Percentiles rank a stretch among this genome's conserved stretches.
Evolutionary conservation across 2,888 invertebrate genomes (phyloP).

Genomic region (Ceraclea dissimilis): DNA sequence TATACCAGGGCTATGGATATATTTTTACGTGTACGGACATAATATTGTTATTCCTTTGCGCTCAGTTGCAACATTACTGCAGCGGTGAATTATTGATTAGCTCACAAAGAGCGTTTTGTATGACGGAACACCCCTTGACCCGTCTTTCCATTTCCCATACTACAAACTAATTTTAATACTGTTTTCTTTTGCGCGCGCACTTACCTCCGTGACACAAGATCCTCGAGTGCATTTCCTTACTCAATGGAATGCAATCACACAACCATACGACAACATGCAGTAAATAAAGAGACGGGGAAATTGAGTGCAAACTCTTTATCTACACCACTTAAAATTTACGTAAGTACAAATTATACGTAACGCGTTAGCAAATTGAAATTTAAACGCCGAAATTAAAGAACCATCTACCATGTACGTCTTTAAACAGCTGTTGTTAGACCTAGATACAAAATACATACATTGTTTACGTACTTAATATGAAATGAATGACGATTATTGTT

Average conservation of each 20-base stretch:
- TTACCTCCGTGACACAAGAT: constrained; percentile 4
- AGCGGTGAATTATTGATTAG: constrained; percentile 27
- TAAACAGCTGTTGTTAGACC: too few relatives aligned
- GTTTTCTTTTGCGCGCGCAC: constrained; percentile 18
- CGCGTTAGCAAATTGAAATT: too few relatives aligned
- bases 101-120: constrained; percentile 25
- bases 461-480: too few relatives aligned
- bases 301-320: background rate
- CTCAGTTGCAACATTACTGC: constrained; percentile 24
- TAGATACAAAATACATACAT: too few relatives aligned
- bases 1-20: background rate
- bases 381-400: too few relatives aligned
- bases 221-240: constrained; percentile 12
- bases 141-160: constrained; percentile 13
- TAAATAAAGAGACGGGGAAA: background rate
- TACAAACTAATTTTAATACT: constrained; percentile 5
- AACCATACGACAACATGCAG: background rate
- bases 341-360: too few relatives aligned
- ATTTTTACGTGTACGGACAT: background rate
- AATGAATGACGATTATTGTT: too few relatives aligned
- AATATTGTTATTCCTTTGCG: background rate
- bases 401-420: too few relatives aligned
- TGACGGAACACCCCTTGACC: constrained; percentile 19
- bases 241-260: background rate
- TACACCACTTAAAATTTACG: too few relatives aligned